Conservation (phyloP, 2,113 vertebrate species). For the Lamprologus ornatipinnis region DNA sequence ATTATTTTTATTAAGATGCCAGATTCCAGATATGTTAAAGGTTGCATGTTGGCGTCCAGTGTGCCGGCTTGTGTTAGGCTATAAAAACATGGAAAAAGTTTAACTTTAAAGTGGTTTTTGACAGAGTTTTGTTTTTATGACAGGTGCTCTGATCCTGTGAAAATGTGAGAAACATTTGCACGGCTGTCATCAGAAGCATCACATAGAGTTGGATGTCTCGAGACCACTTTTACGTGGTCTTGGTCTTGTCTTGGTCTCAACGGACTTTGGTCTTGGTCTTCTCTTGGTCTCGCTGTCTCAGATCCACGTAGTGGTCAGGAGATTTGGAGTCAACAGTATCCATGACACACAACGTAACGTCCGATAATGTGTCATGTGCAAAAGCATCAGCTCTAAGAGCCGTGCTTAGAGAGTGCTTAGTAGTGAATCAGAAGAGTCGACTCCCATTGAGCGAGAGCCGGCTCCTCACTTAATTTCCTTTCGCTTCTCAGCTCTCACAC, state of each 20-base stretch:
- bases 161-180: background rate
- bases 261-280: background rate
- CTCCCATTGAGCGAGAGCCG: background rate
- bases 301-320: background rate
- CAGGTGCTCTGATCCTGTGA: background rate
- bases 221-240: background rate
- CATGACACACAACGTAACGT: background rate
- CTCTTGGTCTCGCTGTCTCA: background rate
- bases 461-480: background rate
- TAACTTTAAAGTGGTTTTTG: background rate
- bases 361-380: background rate
- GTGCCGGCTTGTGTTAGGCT: background rate
- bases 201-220: background rate
- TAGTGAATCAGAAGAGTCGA: background rate
- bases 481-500: background rate
- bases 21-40: background rate
- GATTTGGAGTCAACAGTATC: background rate
- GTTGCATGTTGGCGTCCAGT: background rate
- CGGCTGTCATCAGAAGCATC: background rate
- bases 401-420: background rate
- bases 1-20: background rate
- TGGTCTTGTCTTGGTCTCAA: background rate
- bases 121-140: background rate
- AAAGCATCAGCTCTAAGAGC: background rate
- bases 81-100: background rate